Conservation (phyloP, 1,140 invertebrate genomes). For the Leptinotarsa defecta region DNA sequence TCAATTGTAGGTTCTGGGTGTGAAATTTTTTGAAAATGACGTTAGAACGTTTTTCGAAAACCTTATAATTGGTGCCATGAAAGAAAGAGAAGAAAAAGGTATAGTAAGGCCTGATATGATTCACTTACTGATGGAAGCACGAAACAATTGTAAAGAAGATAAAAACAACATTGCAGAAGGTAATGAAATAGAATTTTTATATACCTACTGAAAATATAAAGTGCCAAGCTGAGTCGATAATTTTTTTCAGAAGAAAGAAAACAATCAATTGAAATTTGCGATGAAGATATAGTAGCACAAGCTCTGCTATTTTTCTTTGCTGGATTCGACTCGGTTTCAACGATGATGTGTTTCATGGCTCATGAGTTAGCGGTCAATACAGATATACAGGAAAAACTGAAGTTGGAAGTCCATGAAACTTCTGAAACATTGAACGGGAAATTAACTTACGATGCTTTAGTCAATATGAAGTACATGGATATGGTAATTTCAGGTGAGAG, state of each 20-base stretch:
- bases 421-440: constrained; percentile 30
- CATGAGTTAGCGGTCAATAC: constrained; percentile 61
- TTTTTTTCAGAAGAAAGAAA: background rate
- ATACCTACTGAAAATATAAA: too few relatives aligned
- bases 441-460: constrained; percentile 55
- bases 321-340: constrained; percentile 57
- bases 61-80: constrained; percentile 49
- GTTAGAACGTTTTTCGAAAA: constrained; percentile 33
- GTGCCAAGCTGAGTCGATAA: too few relatives aligned
- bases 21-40: constrained; percentile 17
- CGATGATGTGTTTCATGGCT: constrained; percentile 52
- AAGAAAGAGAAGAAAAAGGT: constrained; percentile 49
- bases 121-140: constrained; percentile 52
- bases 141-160: background rate
- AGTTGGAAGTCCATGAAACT: constrained; percentile 53
- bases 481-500: constrained; percentile 54
- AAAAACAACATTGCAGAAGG: too few relatives aligned
- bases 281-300: constrained; percentile 53
- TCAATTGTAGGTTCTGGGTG: background rate
- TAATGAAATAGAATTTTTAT: too few relatives aligned
- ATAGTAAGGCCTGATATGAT: constrained; percentile 58
- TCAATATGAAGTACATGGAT: constrained; percentile 58
- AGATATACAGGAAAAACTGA: constrained; percentile 58
- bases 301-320: constrained; percentile 57
- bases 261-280: constrained; percentile 18